A percentile compares a stretch with the other conserved stretches of the same genome.
These are phyloP conservation scores for Crotalus viridis DNA, from an alignment of 2,113 vertebrate genomes.

Conservation along the genomic window DNA sequence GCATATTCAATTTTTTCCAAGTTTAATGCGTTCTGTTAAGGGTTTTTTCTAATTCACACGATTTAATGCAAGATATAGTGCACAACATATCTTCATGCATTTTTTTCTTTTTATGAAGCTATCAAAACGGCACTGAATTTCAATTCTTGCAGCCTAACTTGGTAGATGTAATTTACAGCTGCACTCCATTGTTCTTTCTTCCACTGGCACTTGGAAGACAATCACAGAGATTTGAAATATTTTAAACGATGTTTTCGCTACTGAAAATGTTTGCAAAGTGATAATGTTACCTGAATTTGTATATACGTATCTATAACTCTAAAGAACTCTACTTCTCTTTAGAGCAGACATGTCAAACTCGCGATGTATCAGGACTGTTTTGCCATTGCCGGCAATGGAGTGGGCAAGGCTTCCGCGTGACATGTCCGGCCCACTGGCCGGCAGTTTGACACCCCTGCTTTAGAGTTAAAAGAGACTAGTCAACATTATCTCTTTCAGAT, in stretches of 20 bases:
- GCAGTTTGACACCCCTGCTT: too few species aligned
- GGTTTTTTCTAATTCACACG: neutral
- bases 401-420: too few species aligned
- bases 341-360: too few species aligned
- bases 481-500: neutral
- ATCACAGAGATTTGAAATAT: neutral
- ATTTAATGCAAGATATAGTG: neutral
- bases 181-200: neutral
- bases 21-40: neutral
- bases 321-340: neutral
- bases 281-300: neutral
- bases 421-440: rapidly evolving
- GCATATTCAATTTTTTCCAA: neutral
- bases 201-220: neutral
- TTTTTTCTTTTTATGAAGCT: neutral
- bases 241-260: neutral
- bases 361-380: too few species aligned
- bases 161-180: neutral
- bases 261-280: neutral
- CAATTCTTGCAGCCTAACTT: neutral
- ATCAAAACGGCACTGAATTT: neutral
- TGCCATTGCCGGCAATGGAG: too few species aligned
- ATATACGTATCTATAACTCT: neutral
- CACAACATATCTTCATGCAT: neutral
- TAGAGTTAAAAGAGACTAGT: neutral